Conservation (phyloP, 2,113 vertebrate genomes). For the Nycticryphes semicollaris region DNA sequence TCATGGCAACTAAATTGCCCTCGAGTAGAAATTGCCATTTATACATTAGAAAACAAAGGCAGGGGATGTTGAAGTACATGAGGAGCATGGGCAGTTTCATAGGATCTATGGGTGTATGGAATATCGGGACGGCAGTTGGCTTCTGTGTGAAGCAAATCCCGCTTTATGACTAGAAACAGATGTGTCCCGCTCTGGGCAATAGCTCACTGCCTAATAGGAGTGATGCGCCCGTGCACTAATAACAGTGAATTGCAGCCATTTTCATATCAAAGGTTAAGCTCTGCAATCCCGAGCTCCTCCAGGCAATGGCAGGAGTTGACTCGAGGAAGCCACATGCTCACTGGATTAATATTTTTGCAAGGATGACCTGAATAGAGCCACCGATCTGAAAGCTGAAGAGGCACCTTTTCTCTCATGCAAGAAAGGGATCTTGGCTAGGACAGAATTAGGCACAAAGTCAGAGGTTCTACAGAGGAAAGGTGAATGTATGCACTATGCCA, state of each 20-base stretch:
- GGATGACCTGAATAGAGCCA: slow-evolving; percentile 32
- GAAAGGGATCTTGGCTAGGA: not conserved
- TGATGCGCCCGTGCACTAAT: slow-evolving; percentile 17
- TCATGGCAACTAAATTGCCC: not conserved
- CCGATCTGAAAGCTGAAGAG: not conserved
- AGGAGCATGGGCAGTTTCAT: not conserved
- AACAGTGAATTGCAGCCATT: slow-evolving; percentile 53
- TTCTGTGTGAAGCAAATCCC: slow-evolving; percentile 14
- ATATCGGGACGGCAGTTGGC: slow-evolving; percentile 15
- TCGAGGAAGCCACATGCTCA: slow-evolving; percentile 5
- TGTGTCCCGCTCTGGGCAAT: slow-evolving; percentile 11
- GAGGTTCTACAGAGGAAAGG: not conserved
- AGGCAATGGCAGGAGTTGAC: slow-evolving; percentile 19
- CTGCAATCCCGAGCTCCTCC: slow-evolving; percentile 55
- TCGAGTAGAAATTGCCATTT: slow-evolving; percentile 13
- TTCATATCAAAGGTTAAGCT: slow-evolving; percentile 62
- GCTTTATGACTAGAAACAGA: slow-evolving; percentile 50
- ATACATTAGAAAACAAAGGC: not conserved
- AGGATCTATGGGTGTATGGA: not conserved
- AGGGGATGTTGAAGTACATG: not conserved
- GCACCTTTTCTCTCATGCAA: not conserved
- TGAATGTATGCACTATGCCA: not conserved
- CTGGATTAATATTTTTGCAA: slow-evolving; percentile 55
- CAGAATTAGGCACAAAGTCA: not conserved
- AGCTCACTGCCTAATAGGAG: not conserved